Evolutionary conservation across 2,113 vertebrate species (phyloP).

Genomic region (Equus quagga): DNA sequence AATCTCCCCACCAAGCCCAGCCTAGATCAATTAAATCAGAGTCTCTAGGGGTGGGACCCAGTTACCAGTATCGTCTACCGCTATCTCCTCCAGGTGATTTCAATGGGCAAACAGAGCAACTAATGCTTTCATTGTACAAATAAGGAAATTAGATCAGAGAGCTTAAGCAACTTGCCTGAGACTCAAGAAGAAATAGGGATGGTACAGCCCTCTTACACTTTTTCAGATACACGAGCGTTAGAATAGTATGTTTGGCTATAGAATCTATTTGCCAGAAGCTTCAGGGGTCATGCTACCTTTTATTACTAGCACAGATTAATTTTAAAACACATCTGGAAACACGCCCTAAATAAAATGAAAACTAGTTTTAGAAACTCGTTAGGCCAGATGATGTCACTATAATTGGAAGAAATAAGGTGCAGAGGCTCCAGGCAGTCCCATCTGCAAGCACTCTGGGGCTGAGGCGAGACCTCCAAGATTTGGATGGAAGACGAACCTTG

Average conservation of each 20-base stretch:
- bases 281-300: constrained; percentile 67
- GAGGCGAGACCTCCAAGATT: background rate
- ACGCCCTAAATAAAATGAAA: constrained; percentile 77
- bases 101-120: background rate
- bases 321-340: constrained; percentile 79
- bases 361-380: constrained; percentile 71
- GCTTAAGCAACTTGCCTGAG: background rate
- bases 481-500: background rate
- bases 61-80: background rate
- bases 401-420: constrained; percentile 62
- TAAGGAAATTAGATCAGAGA: background rate
- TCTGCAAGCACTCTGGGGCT: constrained; percentile 72
- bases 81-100: constrained; percentile 11
- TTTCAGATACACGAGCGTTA: background rate
- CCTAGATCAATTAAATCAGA: background rate
- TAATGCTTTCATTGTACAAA: background rate
- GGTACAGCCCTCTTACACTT: background rate
- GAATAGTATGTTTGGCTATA: background rate
- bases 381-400: constrained; percentile 59
- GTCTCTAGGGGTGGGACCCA: background rate
- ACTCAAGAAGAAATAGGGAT: background rate
- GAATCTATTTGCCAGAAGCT: constrained; percentile 54
- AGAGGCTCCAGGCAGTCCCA: constrained; percentile 62
- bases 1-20: background rate
- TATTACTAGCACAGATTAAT: constrained; percentile 65